Percentiles rank a stretch among this genome's conserved stretches.
Conservation (phyloP, 1,140 invertebrate species). For the Ephestia elutella region DNA sequence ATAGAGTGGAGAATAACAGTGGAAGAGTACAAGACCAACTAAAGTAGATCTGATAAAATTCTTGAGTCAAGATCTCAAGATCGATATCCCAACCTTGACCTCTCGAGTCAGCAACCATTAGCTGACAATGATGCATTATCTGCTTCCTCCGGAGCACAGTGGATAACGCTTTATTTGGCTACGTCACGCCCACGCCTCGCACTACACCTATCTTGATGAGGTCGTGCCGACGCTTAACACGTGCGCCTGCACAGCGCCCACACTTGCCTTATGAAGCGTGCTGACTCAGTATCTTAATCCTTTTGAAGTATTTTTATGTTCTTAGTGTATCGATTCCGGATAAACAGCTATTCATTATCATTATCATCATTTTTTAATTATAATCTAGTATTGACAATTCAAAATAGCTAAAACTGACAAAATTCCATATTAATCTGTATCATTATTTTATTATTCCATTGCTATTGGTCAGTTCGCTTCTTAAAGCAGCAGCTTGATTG, state of each 20-base stretch:
- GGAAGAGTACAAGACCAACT: no score
- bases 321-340: not conserved
- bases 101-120: not conserved
- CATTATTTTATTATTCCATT: not conserved
- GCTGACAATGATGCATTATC: not conserved
- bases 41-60: no score
- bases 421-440: no score
- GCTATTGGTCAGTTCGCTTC: not conserved
- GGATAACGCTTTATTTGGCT: constrained; percentile 30
- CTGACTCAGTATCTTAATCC: not conserved
- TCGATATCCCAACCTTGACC: not conserved
- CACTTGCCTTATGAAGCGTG: constrained; percentile 16
- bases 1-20: no score
- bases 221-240: constrained; percentile 40
- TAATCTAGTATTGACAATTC: no score
- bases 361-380: no score
- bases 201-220: constrained; percentile 28
- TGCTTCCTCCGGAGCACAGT: constrained; percentile 7
- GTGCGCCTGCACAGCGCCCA: constrained; percentile 46
- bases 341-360: no score
- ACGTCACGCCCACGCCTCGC: constrained; percentile 47
- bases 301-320: not conserved
- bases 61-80: no score
- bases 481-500: not conserved
- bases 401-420: no score